Evolutionary conservation across 2,797 vertebrate species (phyloP).

Genomic region (Melanotaenia trifasciata): DNA sequence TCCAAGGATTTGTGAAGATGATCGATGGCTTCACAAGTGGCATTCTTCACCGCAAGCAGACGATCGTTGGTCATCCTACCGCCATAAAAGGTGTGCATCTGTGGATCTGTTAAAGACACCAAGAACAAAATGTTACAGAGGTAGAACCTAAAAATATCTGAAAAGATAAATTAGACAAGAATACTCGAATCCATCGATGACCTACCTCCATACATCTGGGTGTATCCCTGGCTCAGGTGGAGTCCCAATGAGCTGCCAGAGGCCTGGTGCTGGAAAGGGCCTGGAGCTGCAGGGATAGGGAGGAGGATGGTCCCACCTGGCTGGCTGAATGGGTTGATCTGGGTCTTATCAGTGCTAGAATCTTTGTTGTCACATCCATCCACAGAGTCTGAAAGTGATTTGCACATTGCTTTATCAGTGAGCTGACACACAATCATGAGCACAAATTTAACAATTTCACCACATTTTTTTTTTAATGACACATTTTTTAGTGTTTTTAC

Average conservation of each 20-base stretch:
- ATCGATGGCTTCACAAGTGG: constrained; percentile 88
- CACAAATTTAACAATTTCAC: background rate
- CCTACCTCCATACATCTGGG: constrained; percentile 81
- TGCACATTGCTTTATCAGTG: background rate
- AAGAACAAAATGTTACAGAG: background rate
- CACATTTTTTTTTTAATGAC: background rate
- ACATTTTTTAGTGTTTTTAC: no score
- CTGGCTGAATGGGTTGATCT: constrained; percentile 62
- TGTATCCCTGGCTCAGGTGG: constrained; percentile 69
- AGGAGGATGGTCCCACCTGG: constrained; percentile 70
- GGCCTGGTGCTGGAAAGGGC: constrained; percentile 47
- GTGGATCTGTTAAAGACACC: constrained; percentile 56
- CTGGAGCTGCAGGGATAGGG: constrained; percentile 55
- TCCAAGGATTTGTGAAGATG: constrained; percentile 91
- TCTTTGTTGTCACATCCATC: constrained; percentile 19
- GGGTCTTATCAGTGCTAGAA: constrained; percentile 8
- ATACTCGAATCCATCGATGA: background rate
- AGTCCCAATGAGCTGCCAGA: constrained; percentile 66
- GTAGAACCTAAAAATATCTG: background rate
- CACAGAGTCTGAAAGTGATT: constrained; percentile 56
- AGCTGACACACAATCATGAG: background rate
- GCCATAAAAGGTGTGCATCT: constrained; percentile 78
- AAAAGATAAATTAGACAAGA: background rate
- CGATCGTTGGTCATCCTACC: constrained; percentile 83
- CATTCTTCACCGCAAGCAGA: constrained; percentile 81